Conservation (phyloP, 2,888 invertebrate genomes). For the Pristionchus arcanus region DNA sequence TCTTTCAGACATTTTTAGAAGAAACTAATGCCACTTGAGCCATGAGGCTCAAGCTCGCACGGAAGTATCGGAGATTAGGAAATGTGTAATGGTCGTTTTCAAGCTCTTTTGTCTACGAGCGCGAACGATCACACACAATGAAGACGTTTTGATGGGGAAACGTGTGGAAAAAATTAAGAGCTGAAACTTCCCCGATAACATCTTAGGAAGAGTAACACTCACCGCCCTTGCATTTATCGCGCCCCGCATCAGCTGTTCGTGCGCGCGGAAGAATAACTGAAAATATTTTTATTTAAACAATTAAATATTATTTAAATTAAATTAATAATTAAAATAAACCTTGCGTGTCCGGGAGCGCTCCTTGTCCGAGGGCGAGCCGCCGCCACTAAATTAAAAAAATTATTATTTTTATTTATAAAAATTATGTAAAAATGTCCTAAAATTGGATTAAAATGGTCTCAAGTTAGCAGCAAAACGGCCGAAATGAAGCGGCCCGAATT, state of each 20-base stretch:
- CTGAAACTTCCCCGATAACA: no score
- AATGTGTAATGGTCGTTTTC: no score
- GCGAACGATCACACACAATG: no score
- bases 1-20: background rate
- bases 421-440: no score
- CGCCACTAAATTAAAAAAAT: background rate
- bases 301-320: background rate
- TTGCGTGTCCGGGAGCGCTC: conserved; percentile 22
- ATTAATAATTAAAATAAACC: background rate
- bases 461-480: background rate
- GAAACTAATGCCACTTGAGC: background rate
- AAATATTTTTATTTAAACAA: background rate
- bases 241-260: conserved; percentile 63
- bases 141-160: no score
- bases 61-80: no score
- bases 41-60: background rate
- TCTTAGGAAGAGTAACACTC: no score
- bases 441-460: background rate
- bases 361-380: conserved; percentile 21
- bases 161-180: no score
- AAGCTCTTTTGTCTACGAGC: no score
- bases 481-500: background rate
- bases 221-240: conserved; percentile 67
- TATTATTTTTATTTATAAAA: no score
- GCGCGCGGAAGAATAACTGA: conserved; percentile 62